phyloP scores from a whole-genome alignment of 2,113 vertebrate species.

The Erythrolamprus reginae region DNA sequence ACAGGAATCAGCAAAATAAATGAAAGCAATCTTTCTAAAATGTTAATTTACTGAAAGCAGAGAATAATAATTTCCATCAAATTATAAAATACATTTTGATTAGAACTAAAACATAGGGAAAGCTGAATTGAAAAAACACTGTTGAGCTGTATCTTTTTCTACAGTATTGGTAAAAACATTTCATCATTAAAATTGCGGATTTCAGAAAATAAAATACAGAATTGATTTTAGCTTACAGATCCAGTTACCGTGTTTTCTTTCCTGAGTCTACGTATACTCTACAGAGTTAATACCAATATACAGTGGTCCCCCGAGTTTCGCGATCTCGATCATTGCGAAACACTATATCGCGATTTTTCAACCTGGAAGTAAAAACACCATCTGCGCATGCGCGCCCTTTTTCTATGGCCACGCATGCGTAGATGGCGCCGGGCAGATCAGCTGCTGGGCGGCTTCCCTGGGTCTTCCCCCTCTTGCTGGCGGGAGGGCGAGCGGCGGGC shows the following conservation, averaged over 20 bases:
- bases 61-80: background rate
- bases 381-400: too few relatives aligned
- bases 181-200: background rate
- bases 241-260: background rate
- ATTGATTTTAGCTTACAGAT: background rate
- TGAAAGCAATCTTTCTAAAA: background rate
- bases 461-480: too few relatives aligned
- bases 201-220: too few relatives aligned
- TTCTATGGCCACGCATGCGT: too few relatives aligned
- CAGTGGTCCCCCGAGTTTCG: too few relatives aligned
- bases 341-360: too few relatives aligned
- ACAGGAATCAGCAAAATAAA: background rate
- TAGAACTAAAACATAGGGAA: background rate
- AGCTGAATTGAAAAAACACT: background rate
- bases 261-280: background rate
- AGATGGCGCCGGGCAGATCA: too few relatives aligned
- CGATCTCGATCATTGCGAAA: too few relatives aligned
- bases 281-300: background rate
- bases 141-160: background rate
- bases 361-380: too few relatives aligned
- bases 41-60: background rate
- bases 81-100: background rate
- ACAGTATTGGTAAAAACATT: background rate
- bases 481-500: too few relatives aligned
- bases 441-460: too few relatives aligned